Conservation (phyloP, 2,888 invertebrate species). For the Villa cingulata region DNA sequence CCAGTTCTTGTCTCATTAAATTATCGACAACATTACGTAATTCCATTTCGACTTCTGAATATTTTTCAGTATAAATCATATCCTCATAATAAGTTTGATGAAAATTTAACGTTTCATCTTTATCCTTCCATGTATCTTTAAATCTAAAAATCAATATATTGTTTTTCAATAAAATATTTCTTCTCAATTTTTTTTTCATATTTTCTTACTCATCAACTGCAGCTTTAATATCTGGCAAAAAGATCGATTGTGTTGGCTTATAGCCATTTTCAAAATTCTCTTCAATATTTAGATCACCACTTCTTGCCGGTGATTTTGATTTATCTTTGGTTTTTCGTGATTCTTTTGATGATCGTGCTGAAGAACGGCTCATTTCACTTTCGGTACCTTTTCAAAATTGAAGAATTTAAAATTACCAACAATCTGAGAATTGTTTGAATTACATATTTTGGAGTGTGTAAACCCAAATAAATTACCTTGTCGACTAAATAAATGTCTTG, state of each 20-base stretch:
- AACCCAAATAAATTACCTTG: too few species aligned
- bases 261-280: conserved; percentile 46
- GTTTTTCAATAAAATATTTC: too few species aligned
- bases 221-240: conserved; percentile 55
- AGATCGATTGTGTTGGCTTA: conserved; percentile 55
- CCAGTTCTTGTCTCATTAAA: conserved; percentile 54
- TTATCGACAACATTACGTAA: conserved; percentile 70
- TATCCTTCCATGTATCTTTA: conserved; percentile 70
- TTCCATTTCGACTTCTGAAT: conserved; percentile 67
- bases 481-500: conserved; percentile 66
- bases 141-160: conserved; percentile 36
- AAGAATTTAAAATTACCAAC: neutral
- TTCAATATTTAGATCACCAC: conserved; percentile 41
- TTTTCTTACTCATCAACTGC: conserved; percentile 53
- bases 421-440: neutral
- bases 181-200: neutral
- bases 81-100: conserved; percentile 65
- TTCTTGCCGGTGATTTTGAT: conserved; percentile 42
- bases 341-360: conserved; percentile 61
- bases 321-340: conserved; percentile 66
- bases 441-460: too few species aligned
- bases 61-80: conserved; percentile 74
- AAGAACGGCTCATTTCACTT: conserved; percentile 66
- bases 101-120: conserved; percentile 60
- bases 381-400: conserved; percentile 44